These are phyloP conservation scores for Adelges cooleyi DNA, from an alignment of 1,140 invertebrate species.

Conservation along the genomic window DNA sequence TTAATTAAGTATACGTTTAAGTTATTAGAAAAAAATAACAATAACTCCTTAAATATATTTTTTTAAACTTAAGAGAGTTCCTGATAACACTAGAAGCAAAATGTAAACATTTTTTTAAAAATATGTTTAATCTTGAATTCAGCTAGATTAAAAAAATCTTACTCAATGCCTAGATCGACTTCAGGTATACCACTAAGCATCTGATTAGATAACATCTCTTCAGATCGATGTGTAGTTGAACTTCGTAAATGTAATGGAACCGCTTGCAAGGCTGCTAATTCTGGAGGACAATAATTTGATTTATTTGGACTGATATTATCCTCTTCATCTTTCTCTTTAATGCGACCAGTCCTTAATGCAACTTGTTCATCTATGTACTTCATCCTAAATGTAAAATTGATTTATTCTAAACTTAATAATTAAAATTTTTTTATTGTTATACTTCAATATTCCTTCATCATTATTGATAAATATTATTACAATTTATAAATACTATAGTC, in stretches of 20 bases:
- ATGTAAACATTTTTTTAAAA: neutral
- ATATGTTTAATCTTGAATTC: neutral
- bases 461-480: neutral
- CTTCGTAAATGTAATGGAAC: slow-evolving; percentile 76
- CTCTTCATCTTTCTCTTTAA: slow-evolving; percentile 31
- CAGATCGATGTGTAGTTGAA: slow-evolving; percentile 64
- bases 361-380: slow-evolving; percentile 94
- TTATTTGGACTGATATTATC: slow-evolving; percentile 40
- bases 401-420: too few relatives aligned
- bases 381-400: slow-evolving; percentile 60
- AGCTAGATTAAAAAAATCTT: slow-evolving; percentile 36
- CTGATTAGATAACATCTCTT: slow-evolving; percentile 99
- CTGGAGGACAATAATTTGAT: slow-evolving; percentile 65
- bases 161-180: slow-evolving; percentile 96
- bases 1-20: too few relatives aligned
- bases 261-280: slow-evolving; percentile 72
- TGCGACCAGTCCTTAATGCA: slow-evolving; percentile 40
- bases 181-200: slow-evolving; percentile 99
- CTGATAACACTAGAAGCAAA: neutral
- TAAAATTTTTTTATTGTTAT: neutral
- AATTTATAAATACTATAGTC: neutral
- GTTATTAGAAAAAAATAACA: too few relatives aligned
- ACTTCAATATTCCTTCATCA: neutral
- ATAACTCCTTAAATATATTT: too few relatives aligned
- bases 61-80: too few relatives aligned